Evolutionary conservation across 2,888 invertebrate species (phyloP).

Genomic region (Gasteruption jaculator): DNA sequence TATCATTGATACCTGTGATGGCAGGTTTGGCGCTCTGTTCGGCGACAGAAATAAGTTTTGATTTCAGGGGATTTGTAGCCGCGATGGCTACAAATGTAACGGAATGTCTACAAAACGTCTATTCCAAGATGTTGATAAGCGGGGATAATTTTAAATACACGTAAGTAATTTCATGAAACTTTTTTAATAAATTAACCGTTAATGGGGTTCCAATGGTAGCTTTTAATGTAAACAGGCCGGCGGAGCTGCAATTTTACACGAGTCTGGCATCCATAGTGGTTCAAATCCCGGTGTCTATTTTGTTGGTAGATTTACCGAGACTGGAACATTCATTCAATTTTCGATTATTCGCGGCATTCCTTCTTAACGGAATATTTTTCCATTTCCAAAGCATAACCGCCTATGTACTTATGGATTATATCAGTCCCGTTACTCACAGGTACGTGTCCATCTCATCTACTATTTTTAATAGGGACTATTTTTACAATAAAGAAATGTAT

Average conservation of each 20-base stretch:
- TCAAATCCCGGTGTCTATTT: slow-evolving; percentile 66
- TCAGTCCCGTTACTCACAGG: slow-evolving; percentile 77
- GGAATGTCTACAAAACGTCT: slow-evolving; percentile 76
- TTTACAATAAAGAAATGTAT: slow-evolving; percentile 16
- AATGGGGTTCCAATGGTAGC: background rate
- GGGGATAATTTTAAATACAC: slow-evolving; percentile 70
- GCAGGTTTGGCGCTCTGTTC: slow-evolving; percentile 71
- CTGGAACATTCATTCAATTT: slow-evolving; percentile 54
- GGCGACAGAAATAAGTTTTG: slow-evolving; percentile 73
- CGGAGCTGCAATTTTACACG: slow-evolving; percentile 75
- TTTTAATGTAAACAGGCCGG: slow-evolving; percentile 57
- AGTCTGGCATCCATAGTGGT: slow-evolving; percentile 69
- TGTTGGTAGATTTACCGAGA: slow-evolving; percentile 61
- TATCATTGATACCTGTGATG: slow-evolving; percentile 75
- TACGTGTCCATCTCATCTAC: slow-evolving; percentile 37
- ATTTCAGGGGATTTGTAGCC: slow-evolving; percentile 67
- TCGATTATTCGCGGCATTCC: slow-evolving; percentile 57
- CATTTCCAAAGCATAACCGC: slow-evolving; percentile 78
- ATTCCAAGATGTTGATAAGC: slow-evolving; percentile 73
- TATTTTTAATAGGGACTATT: slow-evolving; percentile 7
- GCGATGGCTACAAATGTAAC: slow-evolving; percentile 76
- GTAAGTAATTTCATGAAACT: slow-evolving; percentile 54
- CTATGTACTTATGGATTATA: slow-evolving; percentile 74
- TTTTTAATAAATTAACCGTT: slow-evolving; percentile 5
- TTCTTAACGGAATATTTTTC: slow-evolving; percentile 71